A percentile compares a stretch with the other conserved stretches of the same genome.
Conservation (phyloP, 2,797 vertebrate species). For the Hoplostethus atlanticus region DNA sequence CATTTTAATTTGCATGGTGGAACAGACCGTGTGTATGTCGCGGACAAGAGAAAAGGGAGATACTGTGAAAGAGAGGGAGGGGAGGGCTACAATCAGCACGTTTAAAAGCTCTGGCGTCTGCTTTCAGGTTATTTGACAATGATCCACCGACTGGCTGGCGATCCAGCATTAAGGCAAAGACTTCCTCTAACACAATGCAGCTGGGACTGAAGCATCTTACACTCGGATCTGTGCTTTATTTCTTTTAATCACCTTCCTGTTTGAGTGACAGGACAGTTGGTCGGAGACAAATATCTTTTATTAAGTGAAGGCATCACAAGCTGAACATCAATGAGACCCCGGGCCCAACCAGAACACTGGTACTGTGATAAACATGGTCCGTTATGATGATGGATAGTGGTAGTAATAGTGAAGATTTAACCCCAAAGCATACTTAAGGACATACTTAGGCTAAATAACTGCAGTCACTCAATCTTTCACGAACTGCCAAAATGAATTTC, state of each 20-base stretch:
- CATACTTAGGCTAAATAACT: not conserved
- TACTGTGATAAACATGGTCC: no score
- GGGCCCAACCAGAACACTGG: no score
- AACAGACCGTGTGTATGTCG: constrained; percentile 6
- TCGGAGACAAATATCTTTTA: constrained; percentile 43
- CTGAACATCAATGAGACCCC: no score
- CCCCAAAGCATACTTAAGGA: no score
- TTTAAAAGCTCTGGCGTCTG: constrained; percentile 45
- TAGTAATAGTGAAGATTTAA: no score
- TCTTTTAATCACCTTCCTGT: constrained; percentile 54
- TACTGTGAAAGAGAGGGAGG: constrained; percentile 30
- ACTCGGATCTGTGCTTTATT: constrained; percentile 63
- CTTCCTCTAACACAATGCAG: constrained; percentile 43
- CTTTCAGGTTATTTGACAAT: constrained; percentile 51
- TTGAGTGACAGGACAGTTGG: constrained; percentile 54
- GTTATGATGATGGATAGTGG: no score
- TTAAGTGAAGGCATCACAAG: constrained; percentile 34
- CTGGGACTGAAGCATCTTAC: constrained; percentile 53
- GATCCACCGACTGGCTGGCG: constrained; percentile 56
- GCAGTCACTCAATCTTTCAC: not conserved
- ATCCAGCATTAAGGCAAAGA: constrained; percentile 46
- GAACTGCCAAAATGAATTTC: not conserved
- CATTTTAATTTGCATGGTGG: constrained; percentile 27
- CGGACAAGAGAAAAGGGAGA: constrained; percentile 35
- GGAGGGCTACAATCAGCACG: constrained; percentile 15